A percentile compares a stretch with the other conserved stretches of the same genome.
Conservation (phyloP, 2,113 vertebrate species). For the Toxotes jaculatrix region DNA sequence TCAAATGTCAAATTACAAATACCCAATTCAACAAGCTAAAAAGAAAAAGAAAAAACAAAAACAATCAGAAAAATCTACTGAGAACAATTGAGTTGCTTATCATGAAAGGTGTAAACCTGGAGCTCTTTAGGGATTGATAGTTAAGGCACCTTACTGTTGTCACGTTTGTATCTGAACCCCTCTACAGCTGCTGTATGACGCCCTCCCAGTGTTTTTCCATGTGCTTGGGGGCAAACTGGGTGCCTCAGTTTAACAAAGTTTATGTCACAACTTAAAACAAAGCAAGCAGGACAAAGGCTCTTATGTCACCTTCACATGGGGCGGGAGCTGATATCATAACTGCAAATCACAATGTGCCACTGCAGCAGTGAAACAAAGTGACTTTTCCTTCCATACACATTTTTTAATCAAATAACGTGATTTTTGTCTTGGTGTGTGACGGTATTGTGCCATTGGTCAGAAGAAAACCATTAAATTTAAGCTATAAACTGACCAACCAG, state of each 20-base stretch:
- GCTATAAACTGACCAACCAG: not conserved
- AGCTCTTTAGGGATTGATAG: not conserved
- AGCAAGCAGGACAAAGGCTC: conserved; percentile 20
- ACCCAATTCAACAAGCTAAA: not conserved
- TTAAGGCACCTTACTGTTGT: not conserved
- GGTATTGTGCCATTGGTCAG: not conserved
- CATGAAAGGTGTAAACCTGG: not conserved
- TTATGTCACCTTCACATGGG: conserved; percentile 1
- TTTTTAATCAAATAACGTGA: not conserved
- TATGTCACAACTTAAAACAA: conserved; percentile 40
- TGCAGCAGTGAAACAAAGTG: not conserved
- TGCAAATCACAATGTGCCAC: not conserved
- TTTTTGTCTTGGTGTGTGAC: not conserved
- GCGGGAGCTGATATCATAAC: not conserved
- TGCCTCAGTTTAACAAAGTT: conserved; percentile 4
- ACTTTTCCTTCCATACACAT: not conserved
- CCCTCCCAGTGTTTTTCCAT: conserved; percentile 43
- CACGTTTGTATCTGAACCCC: conserved; percentile 20
- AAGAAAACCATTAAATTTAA: too few species aligned
- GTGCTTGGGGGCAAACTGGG: conserved; percentile 17
- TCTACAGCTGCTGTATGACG: not conserved
- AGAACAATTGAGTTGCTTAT: not conserved
- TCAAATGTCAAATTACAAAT: not conserved
- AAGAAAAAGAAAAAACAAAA: too few species aligned
- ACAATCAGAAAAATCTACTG: not conserved